phyloP scores from a whole-genome alignment of 2,888 invertebrate genomes.

The Apamea monoglypha region DNA sequence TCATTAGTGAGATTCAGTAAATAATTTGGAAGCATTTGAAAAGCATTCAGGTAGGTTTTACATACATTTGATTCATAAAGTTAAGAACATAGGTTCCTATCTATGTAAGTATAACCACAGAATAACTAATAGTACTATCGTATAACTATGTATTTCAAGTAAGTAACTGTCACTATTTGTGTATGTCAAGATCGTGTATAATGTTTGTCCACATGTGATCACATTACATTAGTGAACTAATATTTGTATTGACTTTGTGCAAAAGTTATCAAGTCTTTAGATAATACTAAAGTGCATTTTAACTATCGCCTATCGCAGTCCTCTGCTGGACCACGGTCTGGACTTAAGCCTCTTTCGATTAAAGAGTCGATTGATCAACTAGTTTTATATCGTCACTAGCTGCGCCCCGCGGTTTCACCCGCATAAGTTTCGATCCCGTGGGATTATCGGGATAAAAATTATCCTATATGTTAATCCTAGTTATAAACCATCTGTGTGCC shows the following conservation, averaged over 20 bases:
- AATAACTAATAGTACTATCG: too few relatives aligned
- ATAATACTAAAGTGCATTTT: background rate
- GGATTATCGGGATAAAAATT: too few relatives aligned
- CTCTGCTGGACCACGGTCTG: background rate
- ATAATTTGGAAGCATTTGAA: background rate
- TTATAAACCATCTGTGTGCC: too few relatives aligned
- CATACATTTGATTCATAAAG: background rate
- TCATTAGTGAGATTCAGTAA: background rate
- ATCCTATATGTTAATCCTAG: too few relatives aligned
- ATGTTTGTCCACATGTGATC: constrained; percentile 4
- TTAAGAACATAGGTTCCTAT: background rate
- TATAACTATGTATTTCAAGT: background rate
- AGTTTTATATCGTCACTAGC: background rate
- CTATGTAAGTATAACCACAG: background rate
- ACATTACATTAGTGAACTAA: constrained; percentile 1
- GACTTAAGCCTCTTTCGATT: background rate
- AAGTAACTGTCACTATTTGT: background rate
- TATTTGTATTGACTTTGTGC: background rate
- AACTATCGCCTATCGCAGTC: background rate
- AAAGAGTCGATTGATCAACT: background rate
- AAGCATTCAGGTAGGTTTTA: background rate
- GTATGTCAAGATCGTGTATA: constrained; percentile 4
- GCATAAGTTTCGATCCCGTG: too few relatives aligned
- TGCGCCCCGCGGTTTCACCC: too few relatives aligned
- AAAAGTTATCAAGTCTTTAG: constrained; percentile 4